Percentiles rank a stretch among this genome's conserved stretches.
Conservation (phyloP, 1,140 invertebrate species). For the Myzus persicae region DNA sequence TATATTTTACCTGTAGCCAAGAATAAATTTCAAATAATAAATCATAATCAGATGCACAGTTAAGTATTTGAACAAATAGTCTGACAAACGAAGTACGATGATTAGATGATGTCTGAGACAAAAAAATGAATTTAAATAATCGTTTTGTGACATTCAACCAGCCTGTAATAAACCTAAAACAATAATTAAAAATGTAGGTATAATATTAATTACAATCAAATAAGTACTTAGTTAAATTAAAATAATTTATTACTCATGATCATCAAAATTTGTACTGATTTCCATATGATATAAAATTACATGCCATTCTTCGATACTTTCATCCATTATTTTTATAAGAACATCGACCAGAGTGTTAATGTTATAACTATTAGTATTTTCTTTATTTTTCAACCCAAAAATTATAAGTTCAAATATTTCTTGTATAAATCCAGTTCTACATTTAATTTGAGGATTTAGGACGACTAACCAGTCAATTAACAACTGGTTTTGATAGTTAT, state of each 20-base stretch:
- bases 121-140: constrained; percentile 47
- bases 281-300: constrained; percentile 3
- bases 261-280: not conserved
- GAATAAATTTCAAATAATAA: constrained; percentile 54
- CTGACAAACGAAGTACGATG: constrained; percentile 24
- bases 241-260: constrained; percentile 28
- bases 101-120: constrained; percentile 5
- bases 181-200: not conserved
- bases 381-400: constrained; percentile 17
- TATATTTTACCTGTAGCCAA: constrained; percentile 40
- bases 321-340: constrained; percentile 51
- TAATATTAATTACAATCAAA: not conserved
- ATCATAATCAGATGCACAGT: constrained; percentile 30
- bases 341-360: not conserved
- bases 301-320: constrained; percentile 38
- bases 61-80: constrained; percentile 33
- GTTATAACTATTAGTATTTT: constrained; percentile 4
- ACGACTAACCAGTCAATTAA: constrained; percentile 45
- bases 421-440: constrained; percentile 49
- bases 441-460: constrained; percentile 8
- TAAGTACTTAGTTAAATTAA: not conserved
- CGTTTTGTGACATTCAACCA: constrained; percentile 38
- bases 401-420: constrained; percentile 44
- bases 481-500: constrained; percentile 45
- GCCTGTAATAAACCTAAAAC: constrained; percentile 12